These are phyloP conservation scores for Acanthurus lineatus DNA, from an alignment of 2,797 vertebrate genomes.

Conservation along the genomic window DNA sequence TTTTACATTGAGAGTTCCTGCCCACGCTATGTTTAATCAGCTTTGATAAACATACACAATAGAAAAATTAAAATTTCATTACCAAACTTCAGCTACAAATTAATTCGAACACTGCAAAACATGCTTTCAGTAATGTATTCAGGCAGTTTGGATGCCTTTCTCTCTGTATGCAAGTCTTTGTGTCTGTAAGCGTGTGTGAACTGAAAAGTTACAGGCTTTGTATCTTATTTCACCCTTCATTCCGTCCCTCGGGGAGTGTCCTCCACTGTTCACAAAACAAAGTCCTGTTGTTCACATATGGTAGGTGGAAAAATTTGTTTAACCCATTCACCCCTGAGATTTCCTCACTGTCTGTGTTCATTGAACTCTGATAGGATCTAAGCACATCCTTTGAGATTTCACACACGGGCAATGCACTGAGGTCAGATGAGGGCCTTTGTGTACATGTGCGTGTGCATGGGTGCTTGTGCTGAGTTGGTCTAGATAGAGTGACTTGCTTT, in stretches of 20 bases:
- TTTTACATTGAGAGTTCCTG: background rate
- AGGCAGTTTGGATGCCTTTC: constrained; percentile 22
- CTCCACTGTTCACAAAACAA: constrained; percentile 73
- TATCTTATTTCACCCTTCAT: constrained; percentile 55
- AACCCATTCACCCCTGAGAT: constrained; percentile 71
- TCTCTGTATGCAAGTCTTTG: constrained; percentile 37
- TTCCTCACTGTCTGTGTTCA: constrained; percentile 70
- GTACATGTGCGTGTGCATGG: constrained; percentile 58
- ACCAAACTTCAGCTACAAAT: constrained; percentile 3
- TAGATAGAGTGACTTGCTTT: constrained; percentile 70
- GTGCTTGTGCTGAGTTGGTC: constrained; percentile 54
- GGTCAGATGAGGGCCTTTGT: constrained; percentile 68
- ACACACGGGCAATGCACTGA: constrained; percentile 46
- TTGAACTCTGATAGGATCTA: constrained; percentile 74
- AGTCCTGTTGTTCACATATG: constrained; percentile 56
- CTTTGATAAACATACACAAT: background rate
- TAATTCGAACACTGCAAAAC: constrained; percentile 7
- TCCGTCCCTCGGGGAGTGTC: constrained; percentile 68
- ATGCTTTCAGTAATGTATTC: constrained; percentile 28
- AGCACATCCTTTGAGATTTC: constrained; percentile 73
- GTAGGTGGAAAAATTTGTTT: constrained; percentile 72
- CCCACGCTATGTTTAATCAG: background rate
- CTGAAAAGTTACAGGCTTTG: constrained; percentile 42
- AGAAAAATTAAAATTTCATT: background rate
- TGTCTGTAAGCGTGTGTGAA: constrained; percentile 35